Percentiles rank a stretch among this genome's conserved stretches.
Conservation (phyloP, 2,888 invertebrate species). For the Drosophila percnosoma region DNA sequence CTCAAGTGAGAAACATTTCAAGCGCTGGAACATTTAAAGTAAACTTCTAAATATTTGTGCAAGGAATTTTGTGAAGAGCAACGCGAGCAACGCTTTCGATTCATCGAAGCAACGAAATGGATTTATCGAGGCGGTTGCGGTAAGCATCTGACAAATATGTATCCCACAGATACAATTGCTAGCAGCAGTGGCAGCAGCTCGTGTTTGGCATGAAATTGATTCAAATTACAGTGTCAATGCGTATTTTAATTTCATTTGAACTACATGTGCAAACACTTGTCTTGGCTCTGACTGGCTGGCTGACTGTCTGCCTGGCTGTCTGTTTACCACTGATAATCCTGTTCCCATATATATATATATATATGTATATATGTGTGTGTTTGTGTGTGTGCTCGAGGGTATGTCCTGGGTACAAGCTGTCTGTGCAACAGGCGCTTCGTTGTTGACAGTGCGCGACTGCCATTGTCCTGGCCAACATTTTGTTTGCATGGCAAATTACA, state of each 20-base stretch:
- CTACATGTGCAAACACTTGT: constrained; percentile 80
- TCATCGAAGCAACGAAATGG: constrained; percentile 79
- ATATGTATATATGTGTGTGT: neutral
- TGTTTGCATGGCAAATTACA: constrained; percentile 78
- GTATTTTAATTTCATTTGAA: constrained; percentile 82
- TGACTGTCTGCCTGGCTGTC: constrained; percentile 22
- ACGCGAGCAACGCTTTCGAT: constrained; percentile 55
- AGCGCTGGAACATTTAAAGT: constrained; percentile 34
- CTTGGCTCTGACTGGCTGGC: constrained; percentile 39
- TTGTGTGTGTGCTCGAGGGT: constrained; percentile 17
- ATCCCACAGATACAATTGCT: constrained; percentile 54
- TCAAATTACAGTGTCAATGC: constrained; percentile 80
- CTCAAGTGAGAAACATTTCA: constrained; percentile 64
- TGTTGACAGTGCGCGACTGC: constrained; percentile 64
- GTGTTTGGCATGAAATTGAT: constrained; percentile 73
- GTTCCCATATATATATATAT: constrained; percentile 29
- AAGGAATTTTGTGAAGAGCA: constrained; percentile 31
- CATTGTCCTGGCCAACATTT: constrained; percentile 75
- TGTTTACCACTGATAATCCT: constrained; percentile 51
- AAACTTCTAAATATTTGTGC: constrained; percentile 44
- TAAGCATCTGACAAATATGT: constrained; percentile 81
- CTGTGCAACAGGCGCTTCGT: constrained; percentile 67
- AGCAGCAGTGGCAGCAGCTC: constrained; percentile 11
- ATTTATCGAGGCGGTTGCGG: constrained; percentile 85
- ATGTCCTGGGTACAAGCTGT: constrained; percentile 53